Conservation (phyloP, 2,113 vertebrate genomes). For the Mugil cephalus region DNA sequence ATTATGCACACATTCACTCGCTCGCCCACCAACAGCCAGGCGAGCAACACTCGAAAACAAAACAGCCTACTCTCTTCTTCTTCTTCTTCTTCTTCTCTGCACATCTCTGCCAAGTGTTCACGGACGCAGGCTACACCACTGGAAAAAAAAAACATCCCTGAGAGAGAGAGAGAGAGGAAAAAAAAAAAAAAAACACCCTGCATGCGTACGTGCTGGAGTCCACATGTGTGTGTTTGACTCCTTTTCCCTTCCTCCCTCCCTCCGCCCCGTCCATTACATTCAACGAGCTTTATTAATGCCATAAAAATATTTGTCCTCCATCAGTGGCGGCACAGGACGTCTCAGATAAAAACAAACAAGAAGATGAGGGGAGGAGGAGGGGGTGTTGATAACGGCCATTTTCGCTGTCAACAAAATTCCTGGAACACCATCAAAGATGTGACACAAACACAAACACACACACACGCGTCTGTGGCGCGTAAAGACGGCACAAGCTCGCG, state of each 20-base stretch:
- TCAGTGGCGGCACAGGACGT: too few relatives aligned
- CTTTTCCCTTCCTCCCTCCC: background rate
- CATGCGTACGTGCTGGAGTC: slow-evolving; percentile 62
- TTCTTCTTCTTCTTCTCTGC: slow-evolving; percentile 12
- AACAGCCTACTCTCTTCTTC: slow-evolving; percentile 19
- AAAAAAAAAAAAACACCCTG: background rate
- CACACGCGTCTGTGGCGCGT: too few relatives aligned
- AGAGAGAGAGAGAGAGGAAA: background rate
- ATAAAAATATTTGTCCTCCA: slow-evolving; percentile 13
- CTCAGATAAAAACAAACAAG: slow-evolving; percentile 1
- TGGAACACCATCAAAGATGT: background rate
- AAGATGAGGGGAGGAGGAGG: too few relatives aligned
- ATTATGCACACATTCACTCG: slow-evolving; percentile 59
- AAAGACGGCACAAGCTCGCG: too few relatives aligned
- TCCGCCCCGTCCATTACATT: background rate
- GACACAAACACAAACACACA: too few relatives aligned
- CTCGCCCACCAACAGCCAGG: slow-evolving; percentile 49
- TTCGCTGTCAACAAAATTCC: too few relatives aligned
- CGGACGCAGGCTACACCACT: slow-evolving; percentile 21
- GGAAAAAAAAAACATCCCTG: slow-evolving; percentile 31
- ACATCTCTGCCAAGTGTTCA: slow-evolving; percentile 52
- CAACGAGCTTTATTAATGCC: slow-evolving; percentile 17
- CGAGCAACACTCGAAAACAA: slow-evolving; percentile 57
- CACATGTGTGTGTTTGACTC: slow-evolving; percentile 48
- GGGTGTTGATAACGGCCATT: too few relatives aligned